These are phyloP conservation scores for Papilio protenor DNA, from an alignment of 2,888 invertebrate species.

Conservation along the genomic window DNA sequence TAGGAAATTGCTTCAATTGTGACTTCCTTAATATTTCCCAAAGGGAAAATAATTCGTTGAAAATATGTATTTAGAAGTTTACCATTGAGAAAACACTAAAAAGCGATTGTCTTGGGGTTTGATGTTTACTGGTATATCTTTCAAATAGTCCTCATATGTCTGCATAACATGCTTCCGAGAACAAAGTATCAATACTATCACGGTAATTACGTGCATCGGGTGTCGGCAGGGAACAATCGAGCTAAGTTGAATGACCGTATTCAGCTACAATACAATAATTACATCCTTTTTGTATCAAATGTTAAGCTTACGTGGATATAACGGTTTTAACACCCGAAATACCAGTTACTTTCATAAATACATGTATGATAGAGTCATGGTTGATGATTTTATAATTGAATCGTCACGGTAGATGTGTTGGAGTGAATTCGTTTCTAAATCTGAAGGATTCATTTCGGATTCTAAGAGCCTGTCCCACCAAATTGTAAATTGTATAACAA, in stretches of 20 bases:
- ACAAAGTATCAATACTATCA: conserved; percentile 18
- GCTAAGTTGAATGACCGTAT: conserved; percentile 39
- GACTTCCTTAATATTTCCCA: too few relatives aligned
- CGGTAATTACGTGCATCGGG: conserved; percentile 25
- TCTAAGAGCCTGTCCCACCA: too few relatives aligned
- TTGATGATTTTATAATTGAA: conserved; percentile 15
- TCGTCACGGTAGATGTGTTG: conserved; percentile 1
- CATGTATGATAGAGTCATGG: conserved; percentile 10
- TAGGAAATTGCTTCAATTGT: too few relatives aligned
- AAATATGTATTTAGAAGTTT: neutral
- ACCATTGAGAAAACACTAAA: neutral
- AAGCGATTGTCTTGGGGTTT: neutral
- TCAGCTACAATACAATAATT: conserved; percentile 6
- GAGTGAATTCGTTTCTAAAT: neutral
- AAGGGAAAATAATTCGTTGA: neutral
- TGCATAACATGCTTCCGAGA: conserved; percentile 20
- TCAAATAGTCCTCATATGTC: conserved; percentile 17
- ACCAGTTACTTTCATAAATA: conserved; percentile 3
- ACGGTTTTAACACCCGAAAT: conserved; percentile 22
- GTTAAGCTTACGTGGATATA: conserved; percentile 18
- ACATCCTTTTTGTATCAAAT: conserved; percentile 34
- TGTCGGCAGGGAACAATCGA: conserved; percentile 40
- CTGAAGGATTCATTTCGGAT: neutral
- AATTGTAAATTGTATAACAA: too few relatives aligned
- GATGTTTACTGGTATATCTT: neutral